Conservation (phyloP, 2,797 vertebrate species). For the Enteromius thamalakanensis region DNA sequence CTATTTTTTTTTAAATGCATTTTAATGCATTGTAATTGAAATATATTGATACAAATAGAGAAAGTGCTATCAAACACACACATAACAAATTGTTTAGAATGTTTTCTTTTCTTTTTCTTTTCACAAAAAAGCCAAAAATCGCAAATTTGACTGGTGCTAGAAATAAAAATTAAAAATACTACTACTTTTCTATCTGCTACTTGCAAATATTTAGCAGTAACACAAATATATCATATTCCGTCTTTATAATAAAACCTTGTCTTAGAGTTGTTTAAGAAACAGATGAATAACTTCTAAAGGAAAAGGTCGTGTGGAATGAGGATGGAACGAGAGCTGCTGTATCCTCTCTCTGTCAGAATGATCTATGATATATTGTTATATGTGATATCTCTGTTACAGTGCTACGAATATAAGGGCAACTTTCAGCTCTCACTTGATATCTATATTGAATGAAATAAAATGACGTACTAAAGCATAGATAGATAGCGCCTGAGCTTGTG, state of each 20-base stretch:
- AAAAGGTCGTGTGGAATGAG: background rate
- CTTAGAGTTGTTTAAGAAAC: background rate
- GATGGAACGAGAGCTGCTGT: background rate
- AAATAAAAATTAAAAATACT: no score
- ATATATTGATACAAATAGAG: no score
- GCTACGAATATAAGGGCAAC: slow-evolving; percentile 2
- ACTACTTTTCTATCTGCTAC: no score
- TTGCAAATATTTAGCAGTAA: background rate
- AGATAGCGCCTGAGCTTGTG: background rate
- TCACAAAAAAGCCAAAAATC: no score
- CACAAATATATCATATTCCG: background rate
- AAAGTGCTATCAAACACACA: no score
- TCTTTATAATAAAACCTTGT: background rate
- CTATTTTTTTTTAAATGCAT: no score
- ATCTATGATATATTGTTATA: slow-evolving; percentile 38
- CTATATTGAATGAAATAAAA: slow-evolving; percentile 36
- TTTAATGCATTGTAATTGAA: no score
- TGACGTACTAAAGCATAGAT: background rate
- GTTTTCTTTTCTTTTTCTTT: no score
- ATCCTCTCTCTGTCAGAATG: slow-evolving; percentile 38
- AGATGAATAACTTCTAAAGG: background rate
- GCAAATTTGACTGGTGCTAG: no score
- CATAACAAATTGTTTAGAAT: no score
- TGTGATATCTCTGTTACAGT: slow-evolving; percentile 10
- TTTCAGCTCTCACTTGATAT: slow-evolving; percentile 16